phyloP scores from a whole-genome alignment of 2,113 vertebrate species.

The Mesitornis unicolor region DNA sequence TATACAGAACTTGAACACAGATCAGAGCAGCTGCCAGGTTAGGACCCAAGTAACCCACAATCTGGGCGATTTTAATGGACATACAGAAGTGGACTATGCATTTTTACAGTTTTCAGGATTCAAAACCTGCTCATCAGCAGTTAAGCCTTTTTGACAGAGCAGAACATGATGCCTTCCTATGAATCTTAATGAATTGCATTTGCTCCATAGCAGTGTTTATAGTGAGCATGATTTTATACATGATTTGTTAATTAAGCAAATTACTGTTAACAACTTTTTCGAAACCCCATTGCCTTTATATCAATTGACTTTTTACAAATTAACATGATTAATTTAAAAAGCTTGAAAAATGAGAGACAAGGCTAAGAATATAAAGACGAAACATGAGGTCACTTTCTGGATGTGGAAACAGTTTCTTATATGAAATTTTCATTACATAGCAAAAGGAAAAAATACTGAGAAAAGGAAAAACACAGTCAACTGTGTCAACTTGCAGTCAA shows the following conservation, averaged over 20 bases:
- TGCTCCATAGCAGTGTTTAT: constrained; percentile 32
- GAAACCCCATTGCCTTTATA: constrained; percentile 56
- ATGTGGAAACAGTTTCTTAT: neutral
- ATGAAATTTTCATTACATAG: neutral
- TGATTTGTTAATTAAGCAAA: constrained; percentile 66
- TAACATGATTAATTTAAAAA: constrained; percentile 51
- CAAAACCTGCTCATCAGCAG: neutral
- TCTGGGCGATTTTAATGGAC: neutral
- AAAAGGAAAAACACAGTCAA: neutral
- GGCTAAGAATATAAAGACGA: neutral
- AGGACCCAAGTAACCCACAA: neutral
- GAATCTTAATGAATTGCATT: constrained; percentile 44
- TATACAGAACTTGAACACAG: neutral
- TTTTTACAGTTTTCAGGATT: neutral
- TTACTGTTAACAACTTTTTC: constrained; percentile 62
- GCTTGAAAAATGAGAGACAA: constrained; percentile 28
- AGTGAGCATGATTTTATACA: constrained; percentile 47
- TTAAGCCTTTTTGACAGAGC: constrained; percentile 53
- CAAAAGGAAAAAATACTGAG: neutral
- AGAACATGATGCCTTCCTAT: constrained; percentile 4
- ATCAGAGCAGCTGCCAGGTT: neutral
- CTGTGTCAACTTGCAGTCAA: neutral
- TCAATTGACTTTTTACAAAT: constrained; percentile 55
- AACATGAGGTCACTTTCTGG: constrained; percentile 14
- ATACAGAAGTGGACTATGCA: neutral